Conservation (phyloP, 37 sponge, comb jelly and placozoan genomes). For the Ephydatia muelleri region DNA sequence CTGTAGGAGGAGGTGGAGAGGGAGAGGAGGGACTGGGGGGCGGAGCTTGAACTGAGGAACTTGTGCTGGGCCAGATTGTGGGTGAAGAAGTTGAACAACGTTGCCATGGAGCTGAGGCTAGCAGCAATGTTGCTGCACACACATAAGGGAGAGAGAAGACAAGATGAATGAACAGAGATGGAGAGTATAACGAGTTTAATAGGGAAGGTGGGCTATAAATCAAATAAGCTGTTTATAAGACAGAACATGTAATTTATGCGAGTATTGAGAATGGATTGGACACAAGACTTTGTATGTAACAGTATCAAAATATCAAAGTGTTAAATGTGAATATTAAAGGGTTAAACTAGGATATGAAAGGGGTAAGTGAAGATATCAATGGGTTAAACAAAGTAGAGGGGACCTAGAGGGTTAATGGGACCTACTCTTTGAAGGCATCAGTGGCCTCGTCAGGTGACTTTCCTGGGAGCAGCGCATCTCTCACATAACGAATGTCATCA, state of each 20-base stretch:
- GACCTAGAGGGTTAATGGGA: not conserved
- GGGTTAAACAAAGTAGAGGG: too few relatives aligned
- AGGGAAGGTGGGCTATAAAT: too few relatives aligned
- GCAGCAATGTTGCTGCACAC: conserved; percentile 69
- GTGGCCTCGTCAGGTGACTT: conserved; percentile 70
- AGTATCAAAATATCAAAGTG: too few relatives aligned
- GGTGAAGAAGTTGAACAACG: conserved; percentile 90
- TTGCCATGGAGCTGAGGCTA: conserved; percentile 76
- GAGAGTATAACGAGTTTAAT: too few relatives aligned
- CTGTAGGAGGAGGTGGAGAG: conserved; percentile 46
- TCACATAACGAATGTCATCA: conserved; percentile 83
- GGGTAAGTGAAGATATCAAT: too few relatives aligned
- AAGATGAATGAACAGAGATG: not conserved
- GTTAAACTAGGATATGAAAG: too few relatives aligned
- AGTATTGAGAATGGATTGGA: too few relatives aligned
- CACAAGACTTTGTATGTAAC: too few relatives aligned
- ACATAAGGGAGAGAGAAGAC: conserved; percentile 1
- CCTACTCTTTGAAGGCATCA: conserved; percentile 66
- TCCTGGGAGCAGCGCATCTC: conserved; percentile 71
- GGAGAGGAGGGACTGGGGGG: conserved; percentile 44
- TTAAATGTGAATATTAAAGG: too few relatives aligned
- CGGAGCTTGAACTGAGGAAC: conserved; percentile 19
- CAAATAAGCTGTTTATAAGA: too few relatives aligned
- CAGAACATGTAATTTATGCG: too few relatives aligned
- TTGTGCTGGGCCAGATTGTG: conserved; percentile 90